Evolutionary conservation across 2,113 vertebrate species (phyloP).

Genomic region (Daphoenositta chrysoptera): DNA sequence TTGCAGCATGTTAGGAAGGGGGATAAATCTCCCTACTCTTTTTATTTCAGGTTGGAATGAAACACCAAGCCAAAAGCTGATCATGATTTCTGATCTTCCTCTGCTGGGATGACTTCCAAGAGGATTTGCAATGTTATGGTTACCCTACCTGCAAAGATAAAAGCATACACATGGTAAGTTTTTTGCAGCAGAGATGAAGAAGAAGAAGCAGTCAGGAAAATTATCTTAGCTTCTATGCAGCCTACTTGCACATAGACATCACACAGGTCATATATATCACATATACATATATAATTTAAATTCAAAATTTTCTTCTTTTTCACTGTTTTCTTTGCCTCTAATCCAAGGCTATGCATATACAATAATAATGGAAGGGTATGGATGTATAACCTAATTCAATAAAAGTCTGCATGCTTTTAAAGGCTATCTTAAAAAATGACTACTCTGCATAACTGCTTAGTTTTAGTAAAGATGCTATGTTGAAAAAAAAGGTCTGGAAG

Average conservation of each 20-base stretch:
- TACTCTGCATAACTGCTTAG: neutral
- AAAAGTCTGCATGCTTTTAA: neutral
- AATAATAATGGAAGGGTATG: neutral
- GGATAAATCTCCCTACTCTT: neutral
- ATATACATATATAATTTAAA: neutral
- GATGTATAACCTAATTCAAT: neutral
- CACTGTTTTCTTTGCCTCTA: neutral
- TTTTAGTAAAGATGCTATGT: neutral
- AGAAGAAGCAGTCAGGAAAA: neutral
- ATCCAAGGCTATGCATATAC: neutral
- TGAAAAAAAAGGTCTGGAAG: neutral
- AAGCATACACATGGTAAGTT: conserved; percentile 13
- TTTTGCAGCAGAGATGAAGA: neutral
- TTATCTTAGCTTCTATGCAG: neutral
- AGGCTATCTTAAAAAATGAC: neutral
- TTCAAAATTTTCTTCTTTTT: neutral
- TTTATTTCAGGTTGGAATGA: neutral
- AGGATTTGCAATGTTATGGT: conserved; percentile 86
- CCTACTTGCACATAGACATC: neutral
- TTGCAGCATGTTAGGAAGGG: neutral
- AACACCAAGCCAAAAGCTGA: neutral
- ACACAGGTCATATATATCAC: neutral
- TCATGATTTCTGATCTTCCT: conserved; percentile 62
- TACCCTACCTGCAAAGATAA: conserved; percentile 75
- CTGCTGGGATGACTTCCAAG: conserved; percentile 86